A percentile compares a stretch with the other conserved stretches of the same genome.
phyloP scores from a whole-genome alignment of 2,888 invertebrate genomes.

The Phasia obesa region DNA sequence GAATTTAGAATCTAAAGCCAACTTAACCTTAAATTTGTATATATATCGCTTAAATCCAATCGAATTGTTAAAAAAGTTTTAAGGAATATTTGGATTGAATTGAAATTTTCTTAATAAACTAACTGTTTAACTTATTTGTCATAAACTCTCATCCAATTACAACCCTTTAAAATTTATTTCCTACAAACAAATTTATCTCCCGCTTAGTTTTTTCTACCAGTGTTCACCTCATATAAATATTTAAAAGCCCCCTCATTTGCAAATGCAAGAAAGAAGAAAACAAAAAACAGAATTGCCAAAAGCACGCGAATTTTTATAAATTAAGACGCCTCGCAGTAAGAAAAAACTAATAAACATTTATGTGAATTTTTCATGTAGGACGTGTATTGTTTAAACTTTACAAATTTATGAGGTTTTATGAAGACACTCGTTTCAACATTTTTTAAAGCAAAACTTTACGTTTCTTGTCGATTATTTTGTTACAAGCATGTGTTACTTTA shows the following conservation, averaged over 20 bases:
- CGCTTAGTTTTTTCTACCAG: constrained; percentile 11
- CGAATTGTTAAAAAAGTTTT: too few species aligned
- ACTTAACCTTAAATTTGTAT: too few species aligned
- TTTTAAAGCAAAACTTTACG: constrained; percentile 11
- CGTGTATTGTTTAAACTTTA: not conserved
- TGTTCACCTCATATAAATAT: constrained; percentile 46
- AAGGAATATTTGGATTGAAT: too few species aligned
- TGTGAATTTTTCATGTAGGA: not conserved
- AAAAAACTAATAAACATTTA: constrained; percentile 11
- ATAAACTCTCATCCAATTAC: not conserved
- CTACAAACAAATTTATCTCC: not conserved
- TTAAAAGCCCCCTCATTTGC: constrained; percentile 41
- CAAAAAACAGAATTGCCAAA: constrained; percentile 33
- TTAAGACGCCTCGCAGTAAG: constrained; percentile 24
- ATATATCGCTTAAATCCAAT: too few species aligned
- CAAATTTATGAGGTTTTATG: constrained; percentile 50
- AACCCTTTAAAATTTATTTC: not conserved
- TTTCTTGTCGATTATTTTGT: not conserved
- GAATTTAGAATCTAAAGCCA: not conserved
- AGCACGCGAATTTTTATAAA: constrained; percentile 62
- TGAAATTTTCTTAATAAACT: not conserved
- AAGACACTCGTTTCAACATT: constrained; percentile 19
- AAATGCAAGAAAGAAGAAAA: constrained; percentile 5
- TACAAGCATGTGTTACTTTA: constrained; percentile 17
- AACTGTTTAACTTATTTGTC: not conserved